Evolutionary conservation across 1,140 invertebrate species (phyloP).

Genomic region (Amyelois transitella): DNA sequence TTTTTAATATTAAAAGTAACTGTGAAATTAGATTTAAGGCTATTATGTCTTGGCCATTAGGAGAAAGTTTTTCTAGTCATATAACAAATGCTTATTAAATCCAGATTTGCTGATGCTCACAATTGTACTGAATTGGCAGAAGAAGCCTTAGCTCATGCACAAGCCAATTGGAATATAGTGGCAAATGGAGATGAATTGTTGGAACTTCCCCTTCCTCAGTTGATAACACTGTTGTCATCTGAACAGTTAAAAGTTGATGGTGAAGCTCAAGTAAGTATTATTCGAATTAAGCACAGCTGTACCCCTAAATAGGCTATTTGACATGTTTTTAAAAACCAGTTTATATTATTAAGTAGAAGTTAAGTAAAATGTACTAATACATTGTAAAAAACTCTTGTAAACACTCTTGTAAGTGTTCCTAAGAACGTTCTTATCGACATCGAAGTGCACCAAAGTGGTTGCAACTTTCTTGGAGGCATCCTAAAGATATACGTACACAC

Average conservation of each 20-base stretch:
- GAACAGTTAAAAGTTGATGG: slow-evolving; percentile 93
- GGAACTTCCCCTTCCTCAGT: slow-evolving; percentile 86
- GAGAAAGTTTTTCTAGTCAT: too few species aligned
- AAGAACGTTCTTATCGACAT: too few species aligned
- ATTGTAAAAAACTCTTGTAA: too few species aligned
- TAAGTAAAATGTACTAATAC: too few species aligned
- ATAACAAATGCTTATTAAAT: slow-evolving; percentile 14
- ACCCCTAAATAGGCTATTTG: not conserved
- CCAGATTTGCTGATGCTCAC: slow-evolving; percentile 93
- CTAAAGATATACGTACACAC: too few species aligned
- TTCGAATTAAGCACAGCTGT: too few species aligned
- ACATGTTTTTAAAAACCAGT: not conserved
- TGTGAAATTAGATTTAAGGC: too few species aligned
- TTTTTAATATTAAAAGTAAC: not conserved
- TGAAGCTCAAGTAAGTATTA: slow-evolving; percentile 91
- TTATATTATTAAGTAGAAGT: not conserved
- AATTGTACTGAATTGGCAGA: slow-evolving; percentile 88
- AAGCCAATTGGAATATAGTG: slow-evolving; percentile 90
- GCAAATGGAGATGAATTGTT: slow-evolving; percentile 91
- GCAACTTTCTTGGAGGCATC: too few species aligned
- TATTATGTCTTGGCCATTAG: too few species aligned
- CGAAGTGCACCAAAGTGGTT: too few species aligned
- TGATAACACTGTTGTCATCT: slow-evolving; percentile 87
- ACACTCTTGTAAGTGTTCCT: too few species aligned
- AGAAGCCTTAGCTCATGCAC: slow-evolving; percentile 88